Evolutionary conservation across 2,888 invertebrate species (phyloP).

Genomic region (Gortyna flavago): DNA sequence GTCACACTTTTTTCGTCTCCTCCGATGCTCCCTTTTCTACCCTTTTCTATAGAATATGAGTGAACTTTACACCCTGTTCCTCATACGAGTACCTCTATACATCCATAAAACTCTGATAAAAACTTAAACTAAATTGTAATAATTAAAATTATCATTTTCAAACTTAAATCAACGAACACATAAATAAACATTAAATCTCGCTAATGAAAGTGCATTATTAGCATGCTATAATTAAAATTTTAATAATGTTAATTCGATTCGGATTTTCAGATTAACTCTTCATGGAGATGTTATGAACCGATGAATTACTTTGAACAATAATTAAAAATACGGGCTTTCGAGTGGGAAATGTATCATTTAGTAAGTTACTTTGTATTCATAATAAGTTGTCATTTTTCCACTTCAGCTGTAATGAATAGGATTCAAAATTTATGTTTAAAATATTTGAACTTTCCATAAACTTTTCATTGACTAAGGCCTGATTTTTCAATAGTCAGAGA

Average conservation of each 20-base stretch:
- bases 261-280: constrained; percentile 41
- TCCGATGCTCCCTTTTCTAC: too few species aligned
- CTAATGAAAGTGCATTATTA: constrained; percentile 51
- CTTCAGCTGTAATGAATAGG: not conserved
- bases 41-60: too few species aligned
- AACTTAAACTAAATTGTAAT: not conserved
- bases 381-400: too few species aligned
- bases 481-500: not conserved
- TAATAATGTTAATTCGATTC: constrained; percentile 36
- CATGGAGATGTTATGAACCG: constrained; percentile 32
- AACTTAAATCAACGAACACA: not conserved
- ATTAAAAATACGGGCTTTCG: constrained; percentile 12
- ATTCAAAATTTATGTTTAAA: not conserved
- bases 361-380: too few species aligned
- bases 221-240: constrained; percentile 56
- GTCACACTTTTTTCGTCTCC: too few species aligned
- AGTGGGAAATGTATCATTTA: constrained; percentile 25
- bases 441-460: not conserved
- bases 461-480: not conserved
- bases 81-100: too few species aligned
- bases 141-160: not conserved
- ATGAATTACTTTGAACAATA: constrained; percentile 23
- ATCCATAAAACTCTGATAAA: not conserved
- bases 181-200: constrained; percentile 9
- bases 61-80: too few species aligned